Conservation (phyloP, 2,113 vertebrate species). For the Gorsachius goisagi region DNA sequence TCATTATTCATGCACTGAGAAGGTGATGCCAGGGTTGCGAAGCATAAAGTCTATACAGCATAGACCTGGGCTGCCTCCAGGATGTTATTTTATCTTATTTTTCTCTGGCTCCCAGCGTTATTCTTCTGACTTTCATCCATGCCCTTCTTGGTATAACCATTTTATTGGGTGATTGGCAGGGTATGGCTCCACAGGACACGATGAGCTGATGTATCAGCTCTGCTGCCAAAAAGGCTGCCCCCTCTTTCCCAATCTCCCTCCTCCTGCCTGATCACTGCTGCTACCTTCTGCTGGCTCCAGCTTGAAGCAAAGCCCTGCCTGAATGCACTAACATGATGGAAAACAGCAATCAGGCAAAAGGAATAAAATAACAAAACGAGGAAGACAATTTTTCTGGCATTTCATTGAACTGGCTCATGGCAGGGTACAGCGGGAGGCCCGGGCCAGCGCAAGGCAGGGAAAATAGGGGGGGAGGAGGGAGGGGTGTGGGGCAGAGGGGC, state of each 20-base stretch:
- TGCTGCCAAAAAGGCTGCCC: background rate
- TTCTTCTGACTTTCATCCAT: background rate
- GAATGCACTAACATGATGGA: background rate
- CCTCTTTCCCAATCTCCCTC: background rate
- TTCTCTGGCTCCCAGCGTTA: background rate
- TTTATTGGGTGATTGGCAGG: slow-evolving; percentile 7
- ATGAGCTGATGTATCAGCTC: background rate
- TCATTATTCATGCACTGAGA: background rate
- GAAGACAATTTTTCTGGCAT: background rate
- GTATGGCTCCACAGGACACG: background rate
- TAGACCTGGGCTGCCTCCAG: background rate
- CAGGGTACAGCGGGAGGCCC: background rate
- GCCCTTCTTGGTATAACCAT: background rate
- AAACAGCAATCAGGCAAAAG: background rate
- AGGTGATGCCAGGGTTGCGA: background rate
- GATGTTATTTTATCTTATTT: background rate
- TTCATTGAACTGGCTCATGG: background rate
- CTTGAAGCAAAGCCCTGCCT: background rate
- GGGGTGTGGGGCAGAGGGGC: background rate
- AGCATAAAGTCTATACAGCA: background rate
- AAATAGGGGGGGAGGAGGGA: background rate
- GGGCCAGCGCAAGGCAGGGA: background rate
- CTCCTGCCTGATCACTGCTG: background rate
- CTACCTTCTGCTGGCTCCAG: background rate
- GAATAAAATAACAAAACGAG: no score